Conservation (phyloP, 92 coral and sea anemone genomes). For the Actinernus sp. region DNA sequence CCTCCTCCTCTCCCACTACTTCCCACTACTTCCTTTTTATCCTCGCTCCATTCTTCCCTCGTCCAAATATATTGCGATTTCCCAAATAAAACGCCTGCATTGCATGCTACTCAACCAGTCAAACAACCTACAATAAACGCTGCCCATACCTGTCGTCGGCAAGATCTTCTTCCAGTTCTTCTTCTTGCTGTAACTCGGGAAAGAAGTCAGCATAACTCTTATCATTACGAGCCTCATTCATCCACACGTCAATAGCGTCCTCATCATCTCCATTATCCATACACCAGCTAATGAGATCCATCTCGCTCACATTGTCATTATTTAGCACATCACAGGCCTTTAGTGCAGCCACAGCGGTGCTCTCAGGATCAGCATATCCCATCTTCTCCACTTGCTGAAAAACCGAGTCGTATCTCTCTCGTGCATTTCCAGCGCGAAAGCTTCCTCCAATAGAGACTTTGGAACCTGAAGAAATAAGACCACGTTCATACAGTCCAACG, state of each 20-base stretch:
- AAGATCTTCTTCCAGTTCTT: too few species aligned
- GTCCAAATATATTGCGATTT: too few species aligned
- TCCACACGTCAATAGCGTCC: slow-evolving; percentile 27
- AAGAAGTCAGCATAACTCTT: slow-evolving; percentile 28
- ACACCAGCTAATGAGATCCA: slow-evolving; percentile 78
- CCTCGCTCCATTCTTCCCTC: too few species aligned
- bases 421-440: slow-evolving; percentile 5
- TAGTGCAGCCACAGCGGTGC: slow-evolving; percentile 70
- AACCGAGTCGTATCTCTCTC: slow-evolving; percentile 27
- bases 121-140: not conserved
- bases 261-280: slow-evolving; percentile 62
- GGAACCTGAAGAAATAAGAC: not conserved
- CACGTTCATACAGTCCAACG: not conserved
- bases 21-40: too few species aligned
- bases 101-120: too few species aligned
- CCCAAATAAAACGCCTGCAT: too few species aligned
- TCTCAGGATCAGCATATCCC: slow-evolving; percentile 58
- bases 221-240: slow-evolving; percentile 41
- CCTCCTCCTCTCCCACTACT: too few species aligned
- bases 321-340: slow-evolving; percentile 38
- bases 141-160: not conserved
- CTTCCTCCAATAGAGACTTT: not conserved
- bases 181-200: slow-evolving; percentile 21
- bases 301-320: slow-evolving; percentile 54
- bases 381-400: slow-evolving; percentile 22